Base-by-base conservation (phyloP, 2,113 vertebrate species). In the Delphinus delphis region DNA sequence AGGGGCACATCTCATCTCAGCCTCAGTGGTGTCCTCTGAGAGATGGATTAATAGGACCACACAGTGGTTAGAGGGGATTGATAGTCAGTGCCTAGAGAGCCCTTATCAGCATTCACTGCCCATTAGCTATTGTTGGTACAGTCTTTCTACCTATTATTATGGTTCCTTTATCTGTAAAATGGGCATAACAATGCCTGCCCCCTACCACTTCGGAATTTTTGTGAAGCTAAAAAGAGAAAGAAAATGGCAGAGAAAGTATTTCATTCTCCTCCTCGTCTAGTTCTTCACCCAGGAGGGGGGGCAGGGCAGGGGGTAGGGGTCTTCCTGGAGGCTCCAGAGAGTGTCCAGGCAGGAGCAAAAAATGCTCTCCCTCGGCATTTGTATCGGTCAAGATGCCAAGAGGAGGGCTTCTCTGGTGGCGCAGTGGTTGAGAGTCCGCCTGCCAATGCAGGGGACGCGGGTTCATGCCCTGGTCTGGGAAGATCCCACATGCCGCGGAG, bases 41-140 rank as follows among this genome's bases (percentile, higher is more conserved):
- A 53, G 17, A 6, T 2, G 62, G 65, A 5, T 3, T 11, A 12
- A n/a, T 0, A 53, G 53, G 58, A 5, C 5, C 17, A 18, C 15
- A 7, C 8, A 25, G 50, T 18, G 74, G 18, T 8, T n/a, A 10
- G 44, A 17, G 21, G 68, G 68, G 9, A 8, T 2, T 4, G 47
- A 31, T 20, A 14, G 50, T 53, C 50, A 23, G 13, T 0, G 4
- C 17, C 5, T 7, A 6, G 26, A 15, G 14, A 13, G 58, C 26
- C 0, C 44, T 28, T 1, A 3, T 28, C 21, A 0, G 68, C 17
- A 4, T 6, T 20, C n/a, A 7, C 44, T 26, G 13, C 8, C 3
- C 0, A 0, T 1, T 33, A 31, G 41, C n/a, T 13, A 0, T 6
- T 23, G 7, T 14, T 20, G 36, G 10, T 0, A 50, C 6, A 1